phyloP scores from a whole-genome alignment of 2,888 invertebrate species.

The Lydus trimaculatus region DNA sequence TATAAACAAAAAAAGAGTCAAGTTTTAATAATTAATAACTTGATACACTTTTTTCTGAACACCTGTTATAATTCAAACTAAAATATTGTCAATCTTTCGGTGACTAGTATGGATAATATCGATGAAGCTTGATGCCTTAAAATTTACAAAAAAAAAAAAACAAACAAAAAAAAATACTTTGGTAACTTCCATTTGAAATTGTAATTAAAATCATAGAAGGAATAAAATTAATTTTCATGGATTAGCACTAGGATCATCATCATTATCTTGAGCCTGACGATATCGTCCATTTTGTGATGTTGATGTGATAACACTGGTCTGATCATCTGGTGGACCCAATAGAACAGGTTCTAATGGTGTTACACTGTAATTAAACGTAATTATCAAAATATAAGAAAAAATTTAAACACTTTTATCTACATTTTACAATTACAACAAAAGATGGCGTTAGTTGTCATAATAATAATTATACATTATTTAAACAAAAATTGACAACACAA shows the following conservation, averaged over 20 bases:
- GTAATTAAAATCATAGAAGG: too few relatives aligned
- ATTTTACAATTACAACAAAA: not conserved
- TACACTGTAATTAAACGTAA: slow-evolving; percentile 60
- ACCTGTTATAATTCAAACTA: not conserved
- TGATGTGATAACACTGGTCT: slow-evolving; percentile 56
- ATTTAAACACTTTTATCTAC: not conserved
- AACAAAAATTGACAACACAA: not conserved
- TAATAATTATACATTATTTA: not conserved
- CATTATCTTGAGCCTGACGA: slow-evolving; percentile 38
- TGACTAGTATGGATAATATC: slow-evolving; percentile 14
- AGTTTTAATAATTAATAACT: not conserved
- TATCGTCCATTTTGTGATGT: slow-evolving; percentile 47
- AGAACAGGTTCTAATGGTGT: slow-evolving; percentile 66
- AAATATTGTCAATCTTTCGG: slow-evolving; percentile 4
- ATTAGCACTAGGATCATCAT: slow-evolving; percentile 28
- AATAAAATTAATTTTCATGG: not conserved
- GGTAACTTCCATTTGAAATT: too few relatives aligned
- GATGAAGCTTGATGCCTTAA: slow-evolving; percentile 1
- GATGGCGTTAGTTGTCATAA: not conserved
- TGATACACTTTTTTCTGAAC: not conserved
- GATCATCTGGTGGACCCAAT: slow-evolving; percentile 55
- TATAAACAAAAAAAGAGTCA: not conserved
- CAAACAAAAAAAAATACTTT: not conserved
- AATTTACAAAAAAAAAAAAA: not conserved
- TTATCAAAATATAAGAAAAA: not conserved